phyloP scores from a whole-genome alignment of 2,113 vertebrate genomes.

The Dasyprocta punctata region DNA sequence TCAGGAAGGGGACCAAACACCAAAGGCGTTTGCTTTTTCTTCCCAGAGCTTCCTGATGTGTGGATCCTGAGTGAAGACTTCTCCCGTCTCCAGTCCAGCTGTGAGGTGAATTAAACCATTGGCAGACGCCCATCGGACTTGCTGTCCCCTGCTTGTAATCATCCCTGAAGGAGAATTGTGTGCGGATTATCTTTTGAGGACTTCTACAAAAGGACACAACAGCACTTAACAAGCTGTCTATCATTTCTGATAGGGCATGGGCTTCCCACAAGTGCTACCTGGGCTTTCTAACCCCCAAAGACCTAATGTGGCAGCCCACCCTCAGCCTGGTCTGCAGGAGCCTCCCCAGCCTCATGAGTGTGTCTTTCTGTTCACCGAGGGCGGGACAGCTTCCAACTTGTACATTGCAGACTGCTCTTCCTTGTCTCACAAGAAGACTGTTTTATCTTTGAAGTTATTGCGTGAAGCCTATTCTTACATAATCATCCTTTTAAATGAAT shows the following conservation, averaged over 20 bases:
- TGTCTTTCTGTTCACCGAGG: background rate
- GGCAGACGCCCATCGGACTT: background rate
- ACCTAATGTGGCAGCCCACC: background rate
- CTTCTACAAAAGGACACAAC: constrained; percentile 42
- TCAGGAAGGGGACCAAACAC: constrained; percentile 55
- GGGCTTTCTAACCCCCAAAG: background rate
- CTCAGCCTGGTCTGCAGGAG: background rate
- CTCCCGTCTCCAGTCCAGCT: background rate
- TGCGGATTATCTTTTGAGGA: background rate
- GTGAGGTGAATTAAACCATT: background rate
- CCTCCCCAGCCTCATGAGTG: background rate
- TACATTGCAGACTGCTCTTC: background rate
- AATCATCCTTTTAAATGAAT: background rate
- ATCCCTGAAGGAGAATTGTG: background rate
- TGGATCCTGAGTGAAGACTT: background rate
- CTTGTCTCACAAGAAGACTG: background rate
- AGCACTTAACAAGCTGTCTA: background rate
- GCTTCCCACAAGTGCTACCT: background rate
- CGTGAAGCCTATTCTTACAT: background rate
- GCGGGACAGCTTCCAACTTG: background rate
- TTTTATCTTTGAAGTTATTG: background rate
- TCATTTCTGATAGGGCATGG: background rate
- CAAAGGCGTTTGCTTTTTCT: constrained; percentile 17
- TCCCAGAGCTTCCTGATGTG: constrained; percentile 1
- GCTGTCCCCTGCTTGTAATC: background rate